Conservation (phyloP, 2,113 vertebrate genomes). For the Rhynchopsitta pachyrhyncha region DNA sequence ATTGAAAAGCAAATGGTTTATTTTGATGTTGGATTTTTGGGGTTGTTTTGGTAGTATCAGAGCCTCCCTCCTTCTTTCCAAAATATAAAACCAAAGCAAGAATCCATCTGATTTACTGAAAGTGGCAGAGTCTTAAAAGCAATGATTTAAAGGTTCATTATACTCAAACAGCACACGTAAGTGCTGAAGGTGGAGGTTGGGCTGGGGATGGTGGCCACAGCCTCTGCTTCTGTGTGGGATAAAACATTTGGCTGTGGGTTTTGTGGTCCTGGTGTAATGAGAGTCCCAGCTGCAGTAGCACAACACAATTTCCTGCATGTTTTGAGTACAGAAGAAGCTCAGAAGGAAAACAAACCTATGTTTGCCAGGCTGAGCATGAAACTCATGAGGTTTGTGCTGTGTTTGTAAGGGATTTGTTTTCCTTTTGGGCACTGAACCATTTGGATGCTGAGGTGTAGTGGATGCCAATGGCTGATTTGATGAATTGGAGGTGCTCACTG, state of each 20-base stretch:
- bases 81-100: background rate
- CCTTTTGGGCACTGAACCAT: background rate
- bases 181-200: background rate
- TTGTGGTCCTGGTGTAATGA: background rate
- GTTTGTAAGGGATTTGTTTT: background rate
- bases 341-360: background rate
- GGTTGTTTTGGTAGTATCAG: background rate
- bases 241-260: background rate
- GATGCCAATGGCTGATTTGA: accelerated
- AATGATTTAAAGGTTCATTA: background rate
- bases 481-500: background rate
- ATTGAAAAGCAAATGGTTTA: background rate
- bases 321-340: background rate
- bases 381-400: background rate
- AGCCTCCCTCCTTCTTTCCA: background rate
- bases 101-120: background rate
- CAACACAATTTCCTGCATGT: accelerated
- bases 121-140: background rate
- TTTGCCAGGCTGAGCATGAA: background rate
- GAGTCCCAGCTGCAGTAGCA: background rate
- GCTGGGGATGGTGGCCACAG: background rate
- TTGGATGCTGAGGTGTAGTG: background rate
- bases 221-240: background rate
- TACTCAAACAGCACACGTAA: background rate
- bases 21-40: background rate